Evolutionary conservation across 2,888 invertebrate species (phyloP).

Genomic region (Pycnomerus fuliginosus): DNA sequence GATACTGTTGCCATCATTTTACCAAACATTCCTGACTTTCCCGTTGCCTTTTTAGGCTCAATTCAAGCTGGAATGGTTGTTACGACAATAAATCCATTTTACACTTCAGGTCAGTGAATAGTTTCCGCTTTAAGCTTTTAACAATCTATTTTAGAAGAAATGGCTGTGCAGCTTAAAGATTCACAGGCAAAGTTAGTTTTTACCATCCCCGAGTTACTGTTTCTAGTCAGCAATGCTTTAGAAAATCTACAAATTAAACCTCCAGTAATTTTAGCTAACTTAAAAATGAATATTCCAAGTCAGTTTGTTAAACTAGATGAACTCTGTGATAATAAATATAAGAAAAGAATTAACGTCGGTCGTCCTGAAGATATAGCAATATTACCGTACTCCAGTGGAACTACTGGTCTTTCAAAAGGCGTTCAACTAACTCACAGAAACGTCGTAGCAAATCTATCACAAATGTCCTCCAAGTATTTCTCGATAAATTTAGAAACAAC

Average conservation of each 20-base stretch:
- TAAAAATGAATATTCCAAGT: no score
- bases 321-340: conserved; percentile 6
- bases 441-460: conserved; percentile 15
- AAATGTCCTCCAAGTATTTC: conserved; percentile 16
- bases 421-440: conserved; percentile 62
- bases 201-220: no score
- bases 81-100: conserved; percentile 63
- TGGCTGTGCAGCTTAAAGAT: conserved; percentile 60
- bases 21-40: conserved; percentile 74
- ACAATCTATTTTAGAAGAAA: no score
- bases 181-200: conserved; percentile 64
- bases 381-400: conserved; percentile 83
- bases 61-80: conserved; percentile 67
- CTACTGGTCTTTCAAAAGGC: conserved; percentile 80
- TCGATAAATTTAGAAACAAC: conserved; percentile 9
- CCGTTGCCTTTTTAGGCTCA: conserved; percentile 64
- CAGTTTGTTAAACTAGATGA: conserved; percentile 38
- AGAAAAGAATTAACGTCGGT: neutral
- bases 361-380: conserved; percentile 62
- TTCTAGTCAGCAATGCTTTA: no score
- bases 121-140: no score
- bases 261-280: no score
- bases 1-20: conserved; percentile 69
- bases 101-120: no score
- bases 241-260: no score